Evolutionary conservation across 2,113 vertebrate species (phyloP).

Genomic region (Misgurnus anguillicaudatus): DNA sequence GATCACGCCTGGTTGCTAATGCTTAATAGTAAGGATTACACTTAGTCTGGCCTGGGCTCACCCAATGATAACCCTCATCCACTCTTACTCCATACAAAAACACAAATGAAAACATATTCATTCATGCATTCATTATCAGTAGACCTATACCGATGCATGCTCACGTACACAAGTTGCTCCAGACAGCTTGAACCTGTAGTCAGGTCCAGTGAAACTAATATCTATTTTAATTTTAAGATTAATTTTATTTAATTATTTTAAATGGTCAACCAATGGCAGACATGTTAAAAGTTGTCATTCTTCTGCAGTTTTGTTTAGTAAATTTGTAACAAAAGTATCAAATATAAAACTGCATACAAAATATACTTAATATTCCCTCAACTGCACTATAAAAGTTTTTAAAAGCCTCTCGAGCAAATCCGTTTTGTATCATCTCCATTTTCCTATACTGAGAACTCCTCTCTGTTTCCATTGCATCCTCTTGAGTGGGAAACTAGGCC

Average conservation of each 20-base stretch:
- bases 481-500: constrained; percentile 35
- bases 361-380: not conserved
- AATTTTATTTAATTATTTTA: no score
- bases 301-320: no score
- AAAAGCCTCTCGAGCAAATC: not conserved
- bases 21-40: constrained; percentile 57
- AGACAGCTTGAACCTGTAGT: not conserved
- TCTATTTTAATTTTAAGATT: no score
- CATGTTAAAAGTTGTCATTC: no score
- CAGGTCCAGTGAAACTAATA: not conserved
- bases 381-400: no score
- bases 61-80: constrained; percentile 16
- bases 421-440: not conserved
- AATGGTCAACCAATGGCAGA: no score
- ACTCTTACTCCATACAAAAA: constrained; percentile 12
- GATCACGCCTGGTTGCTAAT: constrained; percentile 55
- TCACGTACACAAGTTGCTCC: not conserved
- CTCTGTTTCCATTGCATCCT: constrained; percentile 15
- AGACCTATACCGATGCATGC: not conserved
- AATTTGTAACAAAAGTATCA: not conserved
- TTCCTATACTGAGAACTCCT: not conserved
- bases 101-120: not conserved
- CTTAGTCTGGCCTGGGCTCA: constrained; percentile 37
- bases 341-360: not conserved
- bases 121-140: constrained; percentile 3